Base-by-base conservation (phyloP, 2,888 invertebrate genomes). In the Cryptosula pallasiana region DNA sequence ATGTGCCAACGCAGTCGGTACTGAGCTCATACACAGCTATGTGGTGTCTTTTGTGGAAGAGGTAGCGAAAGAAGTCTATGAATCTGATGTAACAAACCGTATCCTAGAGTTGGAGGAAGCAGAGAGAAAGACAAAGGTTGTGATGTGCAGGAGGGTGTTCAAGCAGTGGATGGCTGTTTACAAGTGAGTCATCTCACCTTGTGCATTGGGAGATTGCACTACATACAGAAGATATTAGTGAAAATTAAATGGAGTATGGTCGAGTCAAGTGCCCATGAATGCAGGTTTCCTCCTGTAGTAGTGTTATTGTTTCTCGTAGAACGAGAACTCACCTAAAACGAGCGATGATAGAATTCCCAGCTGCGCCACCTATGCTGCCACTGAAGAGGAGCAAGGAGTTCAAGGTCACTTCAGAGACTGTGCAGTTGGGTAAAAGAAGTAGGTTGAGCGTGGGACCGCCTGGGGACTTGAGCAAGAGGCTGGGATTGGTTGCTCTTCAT, bases 281-380 rank as follows among this genome's bases (percentile, higher is more conserved):
- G n/a, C n/a, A n/a, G n/a, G n/a, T n/a, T n/a, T n/a, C n/a, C n/a
- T n/a, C n/a, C n/a, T n/a, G n/a, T n/a, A n/a, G n/a, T n/a, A n/a
- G n/a, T n/a, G n/a, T n/a, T n/a, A n/a, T n/a, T n/a, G n/a, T n/a
- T n/a, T n/a, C n/a, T n/a, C n/a, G 23, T 32, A 63, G 63, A 63
- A 63, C 2, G 3, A 63, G 27, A 32, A 63, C 63, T 3, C 79
- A 80, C 36, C 75, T 80, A 35, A 80, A 81, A 72, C 74, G 80
- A 20, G 77, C 79, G n/a, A 80, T 82, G 80, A 69, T 79, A 58
- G 79, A 78, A 23, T 83, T 83, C 73, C 83, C 83, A 0, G 73
- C 78, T 57, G 78, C 81, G 0, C 80, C 79, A 1, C 76, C 75
- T 3, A 76, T 78, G 77, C 73, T 74, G 20, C 69, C 72, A 29